Percentiles rank a stretch among this genome's conserved stretches.
These are phyloP conservation scores for Tenthredo mesomela DNA, from an alignment of 2,888 invertebrate species.

Conservation along the genomic window DNA sequence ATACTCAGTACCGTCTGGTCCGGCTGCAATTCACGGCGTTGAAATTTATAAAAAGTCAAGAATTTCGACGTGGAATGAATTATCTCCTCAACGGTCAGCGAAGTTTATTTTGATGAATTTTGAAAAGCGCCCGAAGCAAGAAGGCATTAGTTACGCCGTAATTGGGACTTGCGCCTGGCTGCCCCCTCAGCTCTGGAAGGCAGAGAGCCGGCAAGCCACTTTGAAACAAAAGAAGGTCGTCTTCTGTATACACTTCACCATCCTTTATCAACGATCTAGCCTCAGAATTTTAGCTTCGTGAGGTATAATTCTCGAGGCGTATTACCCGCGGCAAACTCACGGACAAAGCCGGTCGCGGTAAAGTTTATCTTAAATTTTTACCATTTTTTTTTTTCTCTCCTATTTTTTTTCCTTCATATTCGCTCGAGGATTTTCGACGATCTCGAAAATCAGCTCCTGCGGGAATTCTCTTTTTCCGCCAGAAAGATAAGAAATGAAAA, in stretches of 20 bases:
- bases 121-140: constrained; percentile 70
- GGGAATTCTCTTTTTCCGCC: background rate
- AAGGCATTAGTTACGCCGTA: constrained; percentile 73
- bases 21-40: background rate
- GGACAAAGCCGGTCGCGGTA: constrained; percentile 21
- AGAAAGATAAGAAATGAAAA: background rate
- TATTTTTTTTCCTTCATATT: background rate
- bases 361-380: constrained; percentile 36
- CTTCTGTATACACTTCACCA: constrained; percentile 21
- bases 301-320: constrained; percentile 12
- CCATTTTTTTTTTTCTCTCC: background rate
- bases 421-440: background rate
- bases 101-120: constrained; percentile 74
- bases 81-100: constrained; percentile 67
- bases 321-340: constrained; percentile 31
- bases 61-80: constrained; percentile 60
- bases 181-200: background rate
- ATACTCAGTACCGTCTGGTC: background rate
- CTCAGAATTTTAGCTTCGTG: constrained; percentile 4
- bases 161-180: constrained; percentile 61
- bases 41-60: constrained; percentile 23
- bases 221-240: constrained; percentile 48
- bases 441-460: constrained; percentile 13
- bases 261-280: constrained; percentile 48
- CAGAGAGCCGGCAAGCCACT: constrained; percentile 20